Base-by-base conservation (phyloP, 1,140 invertebrate species). In the Cyphomyrmex costatus region DNA sequence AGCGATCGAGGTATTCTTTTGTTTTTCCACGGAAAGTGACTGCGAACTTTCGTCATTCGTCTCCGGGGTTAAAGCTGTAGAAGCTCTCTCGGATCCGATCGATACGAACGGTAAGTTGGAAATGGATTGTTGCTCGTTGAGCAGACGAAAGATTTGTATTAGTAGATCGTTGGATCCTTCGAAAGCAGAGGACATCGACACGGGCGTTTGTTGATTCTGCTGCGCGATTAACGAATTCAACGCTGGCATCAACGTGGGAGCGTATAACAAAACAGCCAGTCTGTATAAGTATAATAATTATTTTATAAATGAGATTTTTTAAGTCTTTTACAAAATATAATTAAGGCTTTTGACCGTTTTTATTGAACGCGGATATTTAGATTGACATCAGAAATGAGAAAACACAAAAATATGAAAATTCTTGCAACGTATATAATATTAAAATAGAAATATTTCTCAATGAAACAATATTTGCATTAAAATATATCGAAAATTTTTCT, bases 151-250 rank as follows among this genome's bases (percentile, higher is more conserved):
- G 53, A 88, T 49, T 58, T 89, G 88, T 30, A 83, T 56, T 6
- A 89, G 12, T 16, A 89, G 16, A 42, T 89, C 74, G 7, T 88
- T 88, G 12, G 86, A 85, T 21, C 74, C 58, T 61, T 89, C 86
- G 27, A 63, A 76, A 30, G 63, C 56, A 19, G 79, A 82, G 16
- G 86, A 68, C 27, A 66, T 74, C 3, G 86, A 65, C 10, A 79
- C 68, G 8, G 82, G 33, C 10, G 82, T 79, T 46, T 79, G 88
- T 12, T 30, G 12, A 46, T 27, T 76, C 36, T 86, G 88, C n/a
- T 61, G 80, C 0, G 88, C 88, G 27, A 89, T 89, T n/a, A 89
- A 61, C 1, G 60, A 79, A 66, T 89, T 89, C n/a, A 89, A 24
- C 10, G 82, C 86, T 4, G 88, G 82, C 80, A 88, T 85, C 53